These are phyloP conservation scores for Micromussa lordhowensis DNA, from an alignment of 92 coral and sea anemone species.

Conservation along the genomic window DNA sequence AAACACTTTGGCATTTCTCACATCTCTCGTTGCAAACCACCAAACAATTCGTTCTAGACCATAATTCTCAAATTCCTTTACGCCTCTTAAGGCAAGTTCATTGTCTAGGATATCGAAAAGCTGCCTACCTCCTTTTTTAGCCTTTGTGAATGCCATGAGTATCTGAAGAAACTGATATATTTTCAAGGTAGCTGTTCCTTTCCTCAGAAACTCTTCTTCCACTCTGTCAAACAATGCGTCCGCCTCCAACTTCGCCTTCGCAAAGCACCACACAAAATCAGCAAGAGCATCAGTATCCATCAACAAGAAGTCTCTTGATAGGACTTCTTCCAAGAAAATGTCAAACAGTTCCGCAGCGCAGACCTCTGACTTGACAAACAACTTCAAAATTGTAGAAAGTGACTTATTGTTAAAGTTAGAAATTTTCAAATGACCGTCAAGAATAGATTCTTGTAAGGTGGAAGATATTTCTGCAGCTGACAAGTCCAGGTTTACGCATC, in stretches of 20 bases:
- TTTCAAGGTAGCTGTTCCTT: not conserved
- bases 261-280: constrained; percentile 20
- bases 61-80: not conserved
- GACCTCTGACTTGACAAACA: not conserved
- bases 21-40: not conserved
- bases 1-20: constrained; percentile 16
- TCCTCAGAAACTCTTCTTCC: not conserved
- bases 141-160: constrained; percentile 8
- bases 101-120: too few relatives aligned
- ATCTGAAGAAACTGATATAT: not conserved
- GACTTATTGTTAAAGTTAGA: not conserved
- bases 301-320: not conserved
- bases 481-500: constrained; percentile 12
- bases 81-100: not conserved
- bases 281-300: too few relatives aligned
- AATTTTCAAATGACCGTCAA: not conserved
- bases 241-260: not conserved
- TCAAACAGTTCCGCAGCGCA: not conserved
- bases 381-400: not conserved
- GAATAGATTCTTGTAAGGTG: not conserved
- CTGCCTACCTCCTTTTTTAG: not conserved
- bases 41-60: not conserved
- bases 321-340: not conserved
- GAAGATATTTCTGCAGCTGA: too few relatives aligned
- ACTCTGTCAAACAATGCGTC: not conserved